Evolutionary conservation across 2,797 vertebrate genomes (phyloP).

Genomic region (Neosilurus hyrtlii): DNA sequence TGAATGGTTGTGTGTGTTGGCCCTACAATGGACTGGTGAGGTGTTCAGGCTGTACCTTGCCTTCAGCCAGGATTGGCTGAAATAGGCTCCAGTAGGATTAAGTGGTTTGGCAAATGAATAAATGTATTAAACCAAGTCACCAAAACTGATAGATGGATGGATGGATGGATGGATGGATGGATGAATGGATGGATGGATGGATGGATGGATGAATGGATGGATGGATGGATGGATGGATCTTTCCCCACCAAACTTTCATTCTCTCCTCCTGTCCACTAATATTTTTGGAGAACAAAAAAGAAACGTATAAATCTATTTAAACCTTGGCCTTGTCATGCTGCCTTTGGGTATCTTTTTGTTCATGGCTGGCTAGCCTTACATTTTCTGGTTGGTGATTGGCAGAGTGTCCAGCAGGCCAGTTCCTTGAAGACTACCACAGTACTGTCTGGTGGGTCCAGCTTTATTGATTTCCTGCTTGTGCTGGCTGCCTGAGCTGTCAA

Average conservation of each 20-base stretch:
- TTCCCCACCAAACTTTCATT: constrained; percentile 14
- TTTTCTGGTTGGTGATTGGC: constrained; percentile 85
- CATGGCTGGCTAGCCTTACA: constrained; percentile 84
- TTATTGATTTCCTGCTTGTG: constrained; percentile 88
- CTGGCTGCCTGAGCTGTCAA: constrained; percentile 84
- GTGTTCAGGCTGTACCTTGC: no score
- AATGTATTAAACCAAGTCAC: no score
- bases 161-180: no score
- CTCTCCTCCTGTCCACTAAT: constrained; percentile 62
- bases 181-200: neutral
- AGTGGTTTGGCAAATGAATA: no score
- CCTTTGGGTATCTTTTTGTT: constrained; percentile 84
- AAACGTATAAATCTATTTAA: constrained; percentile 73
- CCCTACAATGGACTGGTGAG: no score
- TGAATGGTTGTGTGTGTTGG: no score
- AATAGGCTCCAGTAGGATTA: no score
- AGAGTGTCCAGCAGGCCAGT: constrained; percentile 79
- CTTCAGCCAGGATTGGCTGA: no score
- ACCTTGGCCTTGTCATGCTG: constrained; percentile 74
- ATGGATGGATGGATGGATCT: constrained; percentile 34
- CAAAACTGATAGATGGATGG: neutral
- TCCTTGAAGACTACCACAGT: constrained; percentile 79
- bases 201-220: constrained; percentile 16
- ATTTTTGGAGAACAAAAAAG: constrained; percentile 55
- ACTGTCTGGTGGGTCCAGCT: constrained; percentile 80